Evolutionary conservation across 2,888 invertebrate genomes (phyloP), one percentile per base, ranked within the genome.

Genomic region (Drosophila nr. medialis): DNA sequence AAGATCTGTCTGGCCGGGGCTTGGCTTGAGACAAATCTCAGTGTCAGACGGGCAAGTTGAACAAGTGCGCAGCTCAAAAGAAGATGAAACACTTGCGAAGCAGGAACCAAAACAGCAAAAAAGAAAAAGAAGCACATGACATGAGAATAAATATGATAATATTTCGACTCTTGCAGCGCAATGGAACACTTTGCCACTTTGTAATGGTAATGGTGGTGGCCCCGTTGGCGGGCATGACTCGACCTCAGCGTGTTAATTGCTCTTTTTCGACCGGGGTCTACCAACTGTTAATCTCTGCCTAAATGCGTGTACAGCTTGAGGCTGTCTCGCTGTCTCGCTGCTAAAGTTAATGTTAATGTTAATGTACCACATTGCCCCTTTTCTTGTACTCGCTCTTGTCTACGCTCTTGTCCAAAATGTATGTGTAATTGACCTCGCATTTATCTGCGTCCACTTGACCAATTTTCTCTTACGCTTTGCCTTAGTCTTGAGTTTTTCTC

Each of bases 201-300:
- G 80, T 80, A 82, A 75, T 80, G 64, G 55, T 75, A 45, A 45
- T 45, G 45, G 61, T 62, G 60, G 77, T 36, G 67, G 59, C 45
- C 45, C 75, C 75, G 78, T 77, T 73, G 82, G 68, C 80, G 68
- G 55, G 64, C 84, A 83, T 79, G 82, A 84, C 68, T 83, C 81
- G 82, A 83, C 82, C 82, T 84, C 81, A 72, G 64, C 55, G 81
- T 76, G 82, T 79, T 84, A 83, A 83, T 83, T 84, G 84, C 79
- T 84, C 58, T 78, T 81, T 78, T 66, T 71, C 78, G 67, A 45
- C 48, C 69, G 66, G 60, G 55, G 29, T 64, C 27, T 49, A 50
- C 58, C 71, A 78, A 72, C 81, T 76, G 74, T 83, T 84, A 81
- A 79, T 79, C 79, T 76, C 56, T 65, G 76, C 61, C 75, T 70